A percentile compares a stretch with the other conserved stretches of the same genome.
These are phyloP conservation scores for Halocaridina rubra DNA, from an alignment of 2,888 invertebrate genomes.

Conservation along the genomic window DNA sequence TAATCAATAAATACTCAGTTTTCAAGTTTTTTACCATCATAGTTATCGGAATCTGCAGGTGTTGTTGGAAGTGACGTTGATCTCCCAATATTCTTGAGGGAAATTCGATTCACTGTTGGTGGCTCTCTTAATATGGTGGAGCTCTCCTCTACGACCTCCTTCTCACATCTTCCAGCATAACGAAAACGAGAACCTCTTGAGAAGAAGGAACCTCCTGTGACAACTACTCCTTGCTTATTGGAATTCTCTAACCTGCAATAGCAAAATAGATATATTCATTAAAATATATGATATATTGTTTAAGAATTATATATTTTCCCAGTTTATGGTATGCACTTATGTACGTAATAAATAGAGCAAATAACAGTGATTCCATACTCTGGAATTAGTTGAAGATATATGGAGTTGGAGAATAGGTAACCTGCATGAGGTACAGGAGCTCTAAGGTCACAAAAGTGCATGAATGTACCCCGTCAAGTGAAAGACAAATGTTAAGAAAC, in stretches of 20 bases:
- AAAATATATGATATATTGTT: too few species aligned
- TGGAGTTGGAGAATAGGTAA: too few species aligned
- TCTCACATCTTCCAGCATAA: constrained; percentile 64
- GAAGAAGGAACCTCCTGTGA: constrained; percentile 64
- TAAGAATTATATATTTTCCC: too few species aligned
- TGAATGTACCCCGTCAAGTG: too few species aligned
- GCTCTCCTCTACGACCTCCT: constrained; percentile 61
- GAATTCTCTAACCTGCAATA: constrained; percentile 55
- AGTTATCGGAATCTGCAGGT: constrained; percentile 59
- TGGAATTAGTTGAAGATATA: too few species aligned
- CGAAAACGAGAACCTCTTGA: constrained; percentile 64
- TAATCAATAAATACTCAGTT: too few species aligned
- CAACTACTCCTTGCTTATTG: constrained; percentile 61
- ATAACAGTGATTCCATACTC: too few species aligned
- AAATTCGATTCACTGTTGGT: constrained; percentile 47
- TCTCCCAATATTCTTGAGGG: constrained; percentile 55
- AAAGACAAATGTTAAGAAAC: too few species aligned
- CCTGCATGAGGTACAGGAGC: too few species aligned
- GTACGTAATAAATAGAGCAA: too few species aligned
- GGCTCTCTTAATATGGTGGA: constrained; percentile 50
- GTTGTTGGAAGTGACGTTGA: constrained; percentile 60
- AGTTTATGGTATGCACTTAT: too few species aligned
- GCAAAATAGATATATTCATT: neutral
- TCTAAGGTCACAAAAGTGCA: too few species aligned
- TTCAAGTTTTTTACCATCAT: constrained; percentile 46